Base-by-base conservation (phyloP, 2,888 invertebrate genomes). In the Drosophila basisetae region DNA sequence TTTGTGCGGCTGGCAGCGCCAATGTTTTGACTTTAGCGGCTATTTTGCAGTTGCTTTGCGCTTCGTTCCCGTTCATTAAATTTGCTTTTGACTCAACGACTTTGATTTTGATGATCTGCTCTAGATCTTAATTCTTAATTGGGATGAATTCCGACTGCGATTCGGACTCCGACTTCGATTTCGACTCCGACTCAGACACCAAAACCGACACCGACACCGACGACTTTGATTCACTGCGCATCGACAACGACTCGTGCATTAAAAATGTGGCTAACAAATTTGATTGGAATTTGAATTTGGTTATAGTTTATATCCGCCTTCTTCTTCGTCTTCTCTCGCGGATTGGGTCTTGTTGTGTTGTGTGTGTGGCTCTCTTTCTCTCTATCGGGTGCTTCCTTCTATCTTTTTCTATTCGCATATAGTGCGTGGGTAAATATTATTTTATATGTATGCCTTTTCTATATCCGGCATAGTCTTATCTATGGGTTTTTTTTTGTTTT, bases 31-130 rank as follows among this genome's bases (percentile, higher is more conserved):
- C 69, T 74, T 74, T 73, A 73, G 66, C 59, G 85, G 76, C 81
- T 87, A 84, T 76, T 74, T 68, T 73, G 77, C 75, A 68, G 60
- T 87, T 78, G 71, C 52, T 84, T 71, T 79, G 76, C 67, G 55
- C 76, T 86, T 89, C 89, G 82, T 87, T 89, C 61, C 87, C 84
- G 84, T 82, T 93, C 93, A 93, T 93, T 92, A 93, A 93, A 92
- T 92, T 91, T 91, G 64, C 37, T 65, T 80, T 71, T 78, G 61
- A 37, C 75, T 72, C 31, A 49, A 72, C 69, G 13, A 35, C 62
- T 13, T 68, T 28, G 58, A 47, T 43, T 53, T 41, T 50, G 55
- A 60, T 74, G 55, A 41, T 50, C 49, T 61, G 58, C 47, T 67
- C 28, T 37, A 43, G 62, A 39, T 58, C 63, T 50, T 25, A 39